These are phyloP conservation scores for Saguinus imperator DNA, from an alignment of 2,113 vertebrate species.

Conservation along the genomic window DNA sequence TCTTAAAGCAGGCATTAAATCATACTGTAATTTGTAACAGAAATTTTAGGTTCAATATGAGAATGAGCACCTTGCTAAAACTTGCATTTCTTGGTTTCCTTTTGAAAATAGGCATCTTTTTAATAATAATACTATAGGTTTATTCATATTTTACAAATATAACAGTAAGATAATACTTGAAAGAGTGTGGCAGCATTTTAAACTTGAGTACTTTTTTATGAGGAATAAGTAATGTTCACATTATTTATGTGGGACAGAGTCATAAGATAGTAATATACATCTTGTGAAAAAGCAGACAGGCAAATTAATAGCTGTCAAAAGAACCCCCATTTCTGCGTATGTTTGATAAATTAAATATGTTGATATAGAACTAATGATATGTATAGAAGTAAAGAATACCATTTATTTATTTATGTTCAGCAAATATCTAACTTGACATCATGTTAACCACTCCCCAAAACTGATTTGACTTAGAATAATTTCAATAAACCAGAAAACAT, in stretches of 20 bases:
- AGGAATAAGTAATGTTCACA: neutral
- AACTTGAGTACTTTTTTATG: neutral
- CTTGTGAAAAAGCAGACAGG: neutral
- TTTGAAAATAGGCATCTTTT: neutral
- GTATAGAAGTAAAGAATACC: neutral
- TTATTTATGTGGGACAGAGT: neutral
- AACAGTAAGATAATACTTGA: neutral
- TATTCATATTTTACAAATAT: neutral
- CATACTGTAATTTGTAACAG: neutral
- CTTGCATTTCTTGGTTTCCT: neutral
- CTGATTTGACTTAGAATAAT: neutral
- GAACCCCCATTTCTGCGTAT: neutral
- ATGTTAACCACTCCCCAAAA: neutral
- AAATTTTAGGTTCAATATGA: slow-evolving; percentile 24
- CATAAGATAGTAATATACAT: neutral
- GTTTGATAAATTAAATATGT: neutral
- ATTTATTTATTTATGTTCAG: neutral
- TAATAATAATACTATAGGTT: neutral
- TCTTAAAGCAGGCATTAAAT: slow-evolving; percentile 20
- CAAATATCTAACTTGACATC: neutral
- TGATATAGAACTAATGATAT: neutral
- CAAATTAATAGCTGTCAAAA: neutral
- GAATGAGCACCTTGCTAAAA: neutral
- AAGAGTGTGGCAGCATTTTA: neutral
- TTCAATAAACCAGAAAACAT: neutral